Percentiles rank a stretch among this genome's conserved stretches.
phyloP scores from a whole-genome alignment of 2,797 vertebrate genomes.

The Malurus splendens region DNA sequence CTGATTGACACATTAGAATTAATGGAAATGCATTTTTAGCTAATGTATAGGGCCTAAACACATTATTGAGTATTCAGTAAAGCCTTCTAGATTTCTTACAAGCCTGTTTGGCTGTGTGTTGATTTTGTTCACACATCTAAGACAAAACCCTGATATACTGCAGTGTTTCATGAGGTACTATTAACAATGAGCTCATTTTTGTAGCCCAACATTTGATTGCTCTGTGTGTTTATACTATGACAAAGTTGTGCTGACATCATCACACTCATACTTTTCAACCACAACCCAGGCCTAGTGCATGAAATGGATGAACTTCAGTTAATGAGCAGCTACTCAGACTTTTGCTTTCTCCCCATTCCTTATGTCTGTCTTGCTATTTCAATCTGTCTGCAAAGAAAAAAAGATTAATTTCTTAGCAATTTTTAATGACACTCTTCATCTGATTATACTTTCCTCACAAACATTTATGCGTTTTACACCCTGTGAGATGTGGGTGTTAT shows the following conservation, averaged over 20 bases:
- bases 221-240: background rate
- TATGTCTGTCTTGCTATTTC: background rate
- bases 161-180: background rate
- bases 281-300: background rate
- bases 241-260: background rate
- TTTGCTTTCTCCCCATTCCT: background rate
- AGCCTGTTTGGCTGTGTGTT: background rate
- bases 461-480: background rate
- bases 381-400: background rate
- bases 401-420: background rate
- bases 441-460: background rate
- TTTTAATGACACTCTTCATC: background rate
- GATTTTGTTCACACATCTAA: background rate
- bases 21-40: background rate
- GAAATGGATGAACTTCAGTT: background rate
- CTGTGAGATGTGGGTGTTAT: background rate
- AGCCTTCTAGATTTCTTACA: background rate
- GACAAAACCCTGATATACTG: rapidly evolving
- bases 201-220: background rate
- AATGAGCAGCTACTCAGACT: background rate
- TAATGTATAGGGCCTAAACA: background rate
- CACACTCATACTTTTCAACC: background rate
- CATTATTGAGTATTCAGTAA: background rate
- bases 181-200: background rate
- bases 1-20: background rate